These are phyloP conservation scores for Drosophila kanapiae DNA, from an alignment of 1,140 invertebrate genomes.

Conservation along the genomic window DNA sequence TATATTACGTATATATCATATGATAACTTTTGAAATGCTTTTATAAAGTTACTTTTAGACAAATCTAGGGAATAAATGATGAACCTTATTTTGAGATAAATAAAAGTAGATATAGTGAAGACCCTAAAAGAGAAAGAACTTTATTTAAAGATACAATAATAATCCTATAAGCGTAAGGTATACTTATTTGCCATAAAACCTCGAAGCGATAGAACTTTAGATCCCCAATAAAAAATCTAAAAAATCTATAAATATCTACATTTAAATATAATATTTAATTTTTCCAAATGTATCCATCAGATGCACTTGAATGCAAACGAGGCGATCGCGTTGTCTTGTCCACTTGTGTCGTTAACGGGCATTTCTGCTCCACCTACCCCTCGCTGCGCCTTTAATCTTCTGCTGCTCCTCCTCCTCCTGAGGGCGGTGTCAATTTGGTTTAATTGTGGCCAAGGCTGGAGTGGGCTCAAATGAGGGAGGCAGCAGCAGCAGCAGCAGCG, in stretches of 20 bases:
- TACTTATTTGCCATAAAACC: too few relatives aligned
- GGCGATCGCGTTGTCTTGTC: constrained; percentile 45
- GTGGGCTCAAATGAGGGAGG: constrained; percentile 32
- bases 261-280: neutral
- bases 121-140: too few relatives aligned
- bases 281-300: constrained; percentile 33
- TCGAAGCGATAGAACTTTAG: too few relatives aligned
- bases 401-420: constrained; percentile 5
- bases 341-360: constrained; percentile 60
- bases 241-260: neutral
- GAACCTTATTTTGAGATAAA: too few relatives aligned
- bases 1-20: too few relatives aligned
- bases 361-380: constrained; percentile 20
- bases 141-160: too few relatives aligned
- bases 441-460: constrained; percentile 66
- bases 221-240: too few relatives aligned
- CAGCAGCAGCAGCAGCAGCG: neutral
- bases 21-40: too few relatives aligned
- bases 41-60: too few relatives aligned
- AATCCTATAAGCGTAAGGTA: too few relatives aligned
- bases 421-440: constrained; percentile 70
- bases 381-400: neutral
- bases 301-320: constrained; percentile 46
- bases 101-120: too few relatives aligned
- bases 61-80: too few relatives aligned